Evolutionary conservation across 2,797 vertebrate genomes (phyloP), one percentile per base, ranked within the genome.

Genomic region (Typhlichthys eigenmanni): DNA sequence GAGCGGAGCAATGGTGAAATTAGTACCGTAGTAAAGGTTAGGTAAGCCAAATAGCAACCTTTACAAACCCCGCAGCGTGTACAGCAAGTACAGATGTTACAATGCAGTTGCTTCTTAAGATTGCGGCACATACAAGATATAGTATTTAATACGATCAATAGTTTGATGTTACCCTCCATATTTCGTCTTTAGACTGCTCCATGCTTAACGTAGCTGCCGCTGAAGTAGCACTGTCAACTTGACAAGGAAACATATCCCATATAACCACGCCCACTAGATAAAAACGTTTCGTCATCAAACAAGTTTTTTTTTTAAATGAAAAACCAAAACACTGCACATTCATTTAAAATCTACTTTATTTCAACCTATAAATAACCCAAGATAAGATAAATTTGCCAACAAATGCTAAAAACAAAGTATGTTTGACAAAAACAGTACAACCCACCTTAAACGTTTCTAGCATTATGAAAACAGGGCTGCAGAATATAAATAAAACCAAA

Each of bases 291-390:
- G 38, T 43, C 38, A 43, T 43, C 7, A 43, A 8, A 43, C 1
- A 43, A 7, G 0, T 43, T 24, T 24, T 24, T 4, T 7, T 43
- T 43, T 43, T 43, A 2, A 2, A 10, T 43, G 38, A 43, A 7
- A 43, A 8, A 10, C 38, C 38, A 12, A 55, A 1, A 48, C 1
- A 34, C 14, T 17, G 45, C 1, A 29, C 24, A 13, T 38, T 55
- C 58, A 66, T 48, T 78, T 80, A 51, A 85, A 83, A 85, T 79
- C 69, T 75, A 14, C 10, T 89, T 91, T 87, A 89, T 88, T 87
- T 69, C 3, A 60, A 17, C 78, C 63, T 74, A 84, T 86, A 87
- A 88, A 87, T 85, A 81, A 87, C 76, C 46, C 66, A 80, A 58
- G 48, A 56, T 68, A 70, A 66, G 32, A 63, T 64, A 67, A 12